These are phyloP conservation scores for Drosophila prostipennis DNA, from an alignment of 2,888 invertebrate genomes.

Conservation along the genomic window DNA sequence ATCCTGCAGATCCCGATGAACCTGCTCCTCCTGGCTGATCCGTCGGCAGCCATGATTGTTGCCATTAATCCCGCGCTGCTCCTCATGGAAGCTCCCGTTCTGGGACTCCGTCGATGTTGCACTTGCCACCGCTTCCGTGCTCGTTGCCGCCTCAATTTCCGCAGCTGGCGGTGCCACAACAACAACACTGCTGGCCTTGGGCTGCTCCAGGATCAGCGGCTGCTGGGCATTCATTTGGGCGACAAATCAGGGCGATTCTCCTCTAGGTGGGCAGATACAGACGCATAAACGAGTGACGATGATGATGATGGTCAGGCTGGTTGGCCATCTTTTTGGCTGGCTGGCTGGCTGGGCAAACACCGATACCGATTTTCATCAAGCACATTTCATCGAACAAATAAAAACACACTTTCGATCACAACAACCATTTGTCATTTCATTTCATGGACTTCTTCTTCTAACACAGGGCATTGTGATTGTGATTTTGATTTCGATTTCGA, in stretches of 20 bases:
- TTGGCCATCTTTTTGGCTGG: constrained; percentile 20
- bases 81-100: constrained; percentile 42
- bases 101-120: background rate
- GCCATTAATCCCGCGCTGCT: constrained; percentile 34
- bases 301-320: too few relatives aligned
- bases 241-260: background rate
- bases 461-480: too few relatives aligned
- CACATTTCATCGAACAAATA: constrained; percentile 4
- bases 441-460: constrained; percentile 1
- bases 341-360: constrained; percentile 3
- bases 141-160: constrained; percentile 33
- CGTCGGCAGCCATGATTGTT: constrained; percentile 40
- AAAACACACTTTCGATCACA: constrained; percentile 11
- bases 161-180: constrained; percentile 42
- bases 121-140: constrained; percentile 13
- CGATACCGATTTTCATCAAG: constrained; percentile 15
- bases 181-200: constrained; percentile 34
- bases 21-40: constrained; percentile 1
- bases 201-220: constrained; percentile 60
- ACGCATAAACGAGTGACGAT: constrained; percentile 14
- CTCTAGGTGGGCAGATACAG: constrained; percentile 33
- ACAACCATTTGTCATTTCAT: constrained; percentile 13
- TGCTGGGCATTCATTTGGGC: constrained; percentile 46
- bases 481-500: too few relatives aligned
- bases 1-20: background rate